phyloP scores from a whole-genome alignment of 2,888 invertebrate genomes.

The Syrista parreyssii region DNA sequence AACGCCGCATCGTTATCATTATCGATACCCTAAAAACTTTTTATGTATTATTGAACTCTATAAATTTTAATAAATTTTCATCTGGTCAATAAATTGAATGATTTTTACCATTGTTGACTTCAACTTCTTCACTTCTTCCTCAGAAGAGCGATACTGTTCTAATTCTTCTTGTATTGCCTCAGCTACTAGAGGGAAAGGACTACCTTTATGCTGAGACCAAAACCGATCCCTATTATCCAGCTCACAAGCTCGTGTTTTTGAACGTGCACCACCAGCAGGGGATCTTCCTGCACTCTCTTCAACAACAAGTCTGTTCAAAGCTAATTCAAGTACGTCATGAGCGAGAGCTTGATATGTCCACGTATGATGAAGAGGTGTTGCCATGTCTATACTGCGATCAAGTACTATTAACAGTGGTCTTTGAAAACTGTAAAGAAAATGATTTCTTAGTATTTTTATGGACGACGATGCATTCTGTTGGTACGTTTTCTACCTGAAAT shows the following conservation, averaged over 20 bases:
- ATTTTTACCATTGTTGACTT: conserved; percentile 85
- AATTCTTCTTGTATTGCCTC: conserved; percentile 99
- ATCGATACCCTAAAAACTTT: conserved; percentile 75
- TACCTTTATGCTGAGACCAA: conserved; percentile 94
- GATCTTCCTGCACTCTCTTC: conserved; percentile 71
- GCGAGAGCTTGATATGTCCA: conserved; percentile 99
- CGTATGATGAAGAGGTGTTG: conserved; percentile 97
- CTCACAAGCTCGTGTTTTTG: conserved; percentile 90
- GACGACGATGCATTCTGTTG: neutral
- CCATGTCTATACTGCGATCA: conserved; percentile 95
- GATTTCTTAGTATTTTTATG: neutral
- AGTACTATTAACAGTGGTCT: conserved; percentile 91
- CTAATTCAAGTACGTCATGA: conserved; percentile 94
- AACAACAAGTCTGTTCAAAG: conserved; percentile 84
- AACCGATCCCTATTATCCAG: conserved; percentile 90
- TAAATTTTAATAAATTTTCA: neutral
- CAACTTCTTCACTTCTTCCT: conserved; percentile 95
- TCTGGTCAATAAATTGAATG: neutral
- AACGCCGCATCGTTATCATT: conserved; percentile 88
- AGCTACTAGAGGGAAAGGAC: conserved; percentile 93
- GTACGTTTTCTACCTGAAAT: conserved; percentile 65
- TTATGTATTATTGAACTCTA: neutral
- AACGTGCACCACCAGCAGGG: conserved; percentile 73
- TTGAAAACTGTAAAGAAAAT: conserved; percentile 82
- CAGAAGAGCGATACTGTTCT: conserved; percentile 92